Evolutionary conservation across 2,888 invertebrate species (phyloP), one percentile per base, ranked within the genome.

Genomic region (Phortica magna): DNA sequence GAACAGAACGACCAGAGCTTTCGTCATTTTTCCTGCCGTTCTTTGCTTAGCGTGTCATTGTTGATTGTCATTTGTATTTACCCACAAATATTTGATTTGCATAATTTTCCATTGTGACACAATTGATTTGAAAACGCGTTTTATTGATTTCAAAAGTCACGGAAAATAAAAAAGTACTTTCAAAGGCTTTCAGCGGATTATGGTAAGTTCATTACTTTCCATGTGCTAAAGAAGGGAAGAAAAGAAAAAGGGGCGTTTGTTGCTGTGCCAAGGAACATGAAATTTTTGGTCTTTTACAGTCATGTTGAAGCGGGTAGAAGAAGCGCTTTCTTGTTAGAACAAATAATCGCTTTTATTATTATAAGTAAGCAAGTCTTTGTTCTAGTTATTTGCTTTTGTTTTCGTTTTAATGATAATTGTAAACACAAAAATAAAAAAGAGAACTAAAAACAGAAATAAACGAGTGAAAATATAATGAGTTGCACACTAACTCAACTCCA

Each of bases 71-170:
- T 80, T 81, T 81, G 81, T 79, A 75, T 81, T 81, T 79, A 73
- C 68, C 75, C 64, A 75, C 87, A 85, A 87, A 87, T 87, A 85
- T 88, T 85, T 82, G 77, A 85, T 87, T 88, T 85, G 78, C 88
- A 85, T 88, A 88, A 81, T 85, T 76, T 76, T 68, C 48, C 12
- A 53, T 53, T 57, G 43, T 57, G 39, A 12, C 39, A 7, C 59
- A 59, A 59, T 7, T 59, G 59, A 4, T 48, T 12, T 48, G 48
- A 22, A 61, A 61, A 22, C 22, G 42, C 4, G 3, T 12, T 39
- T 65, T 41, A 65, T 65, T 41, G 65, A 41, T 41, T 65, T 65
- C 39, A 39, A 65, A 41, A 14, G 64, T 64, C 19, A 31, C n/a
- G 19, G 19, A n/a, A 9, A 48, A 48, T 5, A 48, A 48, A 48